Conservation (phyloP, 2,888 invertebrate species). For the Melieria omissa region DNA sequence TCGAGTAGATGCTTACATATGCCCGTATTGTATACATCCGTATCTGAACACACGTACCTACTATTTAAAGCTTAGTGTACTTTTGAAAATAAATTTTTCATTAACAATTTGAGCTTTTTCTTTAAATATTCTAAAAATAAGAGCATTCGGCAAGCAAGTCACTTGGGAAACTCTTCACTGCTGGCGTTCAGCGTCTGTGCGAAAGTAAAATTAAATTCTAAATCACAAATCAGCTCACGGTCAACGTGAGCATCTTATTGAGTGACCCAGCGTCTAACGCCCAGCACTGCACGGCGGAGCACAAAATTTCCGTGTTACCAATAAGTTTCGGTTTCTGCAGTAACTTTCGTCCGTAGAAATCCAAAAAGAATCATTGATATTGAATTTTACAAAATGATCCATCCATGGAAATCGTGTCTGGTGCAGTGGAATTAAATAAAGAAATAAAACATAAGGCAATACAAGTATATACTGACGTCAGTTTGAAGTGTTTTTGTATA, state of each 20-base stretch:
- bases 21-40: neutral
- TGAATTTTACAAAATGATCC: too few relatives aligned
- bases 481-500: too few relatives aligned
- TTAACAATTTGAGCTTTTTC: conserved; percentile 55
- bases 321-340: too few relatives aligned
- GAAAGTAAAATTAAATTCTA: conserved; percentile 50
- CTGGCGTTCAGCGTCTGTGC: neutral
- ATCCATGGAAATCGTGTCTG: too few relatives aligned
- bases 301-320: too few relatives aligned
- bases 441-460: too few relatives aligned
- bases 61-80: conserved; percentile 48
- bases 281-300: neutral
- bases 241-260: conserved; percentile 50
- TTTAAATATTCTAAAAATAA: conserved; percentile 54
- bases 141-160: conserved; percentile 42
- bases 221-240: conserved; percentile 58
- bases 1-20: too few relatives aligned
- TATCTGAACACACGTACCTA: conserved; percentile 2
- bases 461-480: too few relatives aligned
- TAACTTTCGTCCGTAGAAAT: too few relatives aligned
- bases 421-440: too few relatives aligned
- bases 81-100: conserved; percentile 48
- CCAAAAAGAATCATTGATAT: too few relatives aligned
- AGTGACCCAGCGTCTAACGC: neutral
- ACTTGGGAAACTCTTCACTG: conserved; percentile 1